Evolutionary conservation across 2,113 vertebrate genomes (phyloP).

Genomic region (Poeciliopsis retropinna): DNA sequence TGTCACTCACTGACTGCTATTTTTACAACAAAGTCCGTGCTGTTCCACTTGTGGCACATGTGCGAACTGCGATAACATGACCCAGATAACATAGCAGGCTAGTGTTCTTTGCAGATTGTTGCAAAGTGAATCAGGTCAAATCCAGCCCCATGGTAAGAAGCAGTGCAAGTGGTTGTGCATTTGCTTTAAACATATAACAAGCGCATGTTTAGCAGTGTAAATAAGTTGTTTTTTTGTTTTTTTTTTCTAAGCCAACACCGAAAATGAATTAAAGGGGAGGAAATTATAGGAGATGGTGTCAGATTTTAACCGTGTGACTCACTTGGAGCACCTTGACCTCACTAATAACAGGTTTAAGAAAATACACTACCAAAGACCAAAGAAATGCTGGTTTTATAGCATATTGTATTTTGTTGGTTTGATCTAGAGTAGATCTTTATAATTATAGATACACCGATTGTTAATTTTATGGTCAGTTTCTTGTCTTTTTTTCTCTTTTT

Average conservation of each 20-base stretch:
- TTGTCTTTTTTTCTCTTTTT: no score
- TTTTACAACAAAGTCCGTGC: slow-evolving; percentile 47
- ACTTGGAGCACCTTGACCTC: neutral
- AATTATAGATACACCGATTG: no score
- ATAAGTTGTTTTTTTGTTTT: neutral
- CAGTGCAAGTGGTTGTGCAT: neutral
- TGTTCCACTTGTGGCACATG: slow-evolving; percentile 42
- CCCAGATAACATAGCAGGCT: slow-evolving; percentile 49
- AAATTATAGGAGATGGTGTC: neutral
- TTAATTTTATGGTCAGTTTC: no score
- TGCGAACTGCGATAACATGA: slow-evolving; percentile 63
- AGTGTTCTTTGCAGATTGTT: slow-evolving; percentile 27
- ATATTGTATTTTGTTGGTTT: neutral
- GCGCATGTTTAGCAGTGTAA: neutral
- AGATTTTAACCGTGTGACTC: neutral
- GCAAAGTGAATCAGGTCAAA: slow-evolving; percentile 48
- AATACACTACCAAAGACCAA: neutral
- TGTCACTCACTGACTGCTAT: slow-evolving; percentile 55
- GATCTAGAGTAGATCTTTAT: neutral
- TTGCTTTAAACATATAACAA: neutral
- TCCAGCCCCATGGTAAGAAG: slow-evolving; percentile 20
- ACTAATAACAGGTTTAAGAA: neutral
- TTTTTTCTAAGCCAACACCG: neutral
- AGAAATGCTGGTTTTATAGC: neutral
- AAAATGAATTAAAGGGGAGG: neutral